These are phyloP conservation scores for Rafetus swinhoei DNA, from an alignment of 2,113 vertebrate genomes.

Conservation along the genomic window DNA sequence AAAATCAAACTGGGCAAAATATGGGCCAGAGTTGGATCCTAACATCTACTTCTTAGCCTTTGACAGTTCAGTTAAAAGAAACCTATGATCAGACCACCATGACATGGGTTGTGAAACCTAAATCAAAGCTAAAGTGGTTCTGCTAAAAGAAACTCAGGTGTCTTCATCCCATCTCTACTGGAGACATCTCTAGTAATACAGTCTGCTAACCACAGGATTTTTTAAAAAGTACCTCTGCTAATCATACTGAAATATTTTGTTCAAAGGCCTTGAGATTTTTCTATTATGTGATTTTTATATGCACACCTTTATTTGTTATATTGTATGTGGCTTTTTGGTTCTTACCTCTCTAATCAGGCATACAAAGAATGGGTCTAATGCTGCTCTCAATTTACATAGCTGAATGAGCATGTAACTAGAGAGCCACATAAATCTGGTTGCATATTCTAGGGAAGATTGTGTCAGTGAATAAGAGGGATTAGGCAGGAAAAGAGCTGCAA, in stretches of 20 bases:
- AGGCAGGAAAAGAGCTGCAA: conserved; percentile 28
- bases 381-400: background rate
- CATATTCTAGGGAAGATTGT: background rate
- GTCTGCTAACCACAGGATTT: background rate
- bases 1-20: conserved; percentile 60
- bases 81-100: conserved; percentile 1
- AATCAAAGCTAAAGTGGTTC: background rate
- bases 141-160: background rate
- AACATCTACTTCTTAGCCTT: background rate
- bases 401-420: conserved; percentile 8
- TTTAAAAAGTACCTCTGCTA: background rate
- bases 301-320: background rate
- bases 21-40: conserved; percentile 35
- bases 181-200: background rate
- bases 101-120: conserved; percentile 8
- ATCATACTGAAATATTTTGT: background rate
- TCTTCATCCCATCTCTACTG: background rate
- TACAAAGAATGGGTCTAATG: background rate
- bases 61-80: conserved; percentile 44
- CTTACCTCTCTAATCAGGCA: background rate
- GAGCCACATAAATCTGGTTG: background rate
- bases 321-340: background rate
- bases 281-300: background rate
- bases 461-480: background rate
- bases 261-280: background rate